phyloP scores from a whole-genome alignment of 2,888 invertebrate genomes.

The Pelosia muscerda region DNA sequence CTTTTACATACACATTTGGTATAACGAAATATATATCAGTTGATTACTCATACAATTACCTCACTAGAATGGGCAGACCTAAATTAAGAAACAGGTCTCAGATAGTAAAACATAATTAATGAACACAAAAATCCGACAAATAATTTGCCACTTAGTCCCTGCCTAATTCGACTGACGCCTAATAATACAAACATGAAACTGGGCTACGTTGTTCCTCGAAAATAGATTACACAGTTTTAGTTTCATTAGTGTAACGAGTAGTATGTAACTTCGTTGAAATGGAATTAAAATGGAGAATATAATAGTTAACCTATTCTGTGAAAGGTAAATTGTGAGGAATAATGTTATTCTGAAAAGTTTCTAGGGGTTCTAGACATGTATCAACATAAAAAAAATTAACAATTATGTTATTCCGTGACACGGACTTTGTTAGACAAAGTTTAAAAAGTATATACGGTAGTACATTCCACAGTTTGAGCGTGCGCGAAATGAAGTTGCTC shows the following conservation, averaged over 20 bases:
- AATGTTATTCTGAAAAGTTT: neutral
- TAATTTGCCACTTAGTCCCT: neutral
- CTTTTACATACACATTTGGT: too few species aligned
- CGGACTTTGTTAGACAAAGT: too few species aligned
- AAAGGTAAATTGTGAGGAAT: neutral
- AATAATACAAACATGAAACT: conserved; percentile 27
- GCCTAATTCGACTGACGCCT: neutral
- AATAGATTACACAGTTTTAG: conserved; percentile 26
- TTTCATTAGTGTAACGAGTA: conserved; percentile 28
- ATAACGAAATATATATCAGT: too few species aligned
- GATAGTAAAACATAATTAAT: neutral
- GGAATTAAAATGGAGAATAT: neutral
- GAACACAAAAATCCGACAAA: neutral
- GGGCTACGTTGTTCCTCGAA: conserved; percentile 24
- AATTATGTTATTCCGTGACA: too few species aligned
- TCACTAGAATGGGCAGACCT: neutral
- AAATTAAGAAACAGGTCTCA: too few species aligned
- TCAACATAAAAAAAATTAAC: neutral
- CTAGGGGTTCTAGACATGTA: neutral
- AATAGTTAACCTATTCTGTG: neutral
- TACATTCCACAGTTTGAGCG: too few species aligned
- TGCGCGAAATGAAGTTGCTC: too few species aligned
- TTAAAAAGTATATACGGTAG: too few species aligned
- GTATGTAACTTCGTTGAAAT: neutral
- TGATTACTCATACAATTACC: too few species aligned